These are phyloP conservation scores for Caenorhabditis zanzibari DNA, from an alignment of 2,888 invertebrate genomes.

Conservation along the genomic window DNA sequence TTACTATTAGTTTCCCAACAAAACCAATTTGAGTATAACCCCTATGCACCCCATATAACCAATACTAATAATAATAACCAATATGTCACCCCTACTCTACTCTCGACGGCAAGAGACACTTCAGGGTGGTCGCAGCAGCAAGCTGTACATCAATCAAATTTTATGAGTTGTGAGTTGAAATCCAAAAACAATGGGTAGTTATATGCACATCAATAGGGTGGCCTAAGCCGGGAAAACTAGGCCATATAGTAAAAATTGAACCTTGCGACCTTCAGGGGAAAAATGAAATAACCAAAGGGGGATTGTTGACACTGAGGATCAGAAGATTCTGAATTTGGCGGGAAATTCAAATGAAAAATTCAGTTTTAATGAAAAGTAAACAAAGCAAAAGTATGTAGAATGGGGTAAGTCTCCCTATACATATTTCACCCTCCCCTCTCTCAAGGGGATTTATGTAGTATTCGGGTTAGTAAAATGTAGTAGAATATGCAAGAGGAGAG, in stretches of 20 bases:
- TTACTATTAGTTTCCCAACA: no score
- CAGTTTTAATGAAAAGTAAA: conserved; percentile 56
- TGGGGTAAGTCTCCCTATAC: background rate
- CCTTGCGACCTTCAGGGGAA: background rate
- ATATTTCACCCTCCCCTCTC: conserved; percentile 4
- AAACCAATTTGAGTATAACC: no score
- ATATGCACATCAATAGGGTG: no score
- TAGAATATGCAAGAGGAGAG: background rate
- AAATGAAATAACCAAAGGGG: background rate
- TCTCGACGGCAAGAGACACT: no score
- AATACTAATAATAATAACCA: no score
- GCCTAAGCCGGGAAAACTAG: no score
- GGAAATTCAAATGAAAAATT: conserved; percentile 3
- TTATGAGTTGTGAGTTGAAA: no score
- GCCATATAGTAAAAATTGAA: conserved; percentile 1
- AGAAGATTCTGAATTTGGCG: conserved; percentile 35
- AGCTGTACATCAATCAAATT: no score
- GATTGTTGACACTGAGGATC: conserved; percentile 20
- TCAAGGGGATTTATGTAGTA: conserved; percentile 52
- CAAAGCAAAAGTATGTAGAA: conserved; percentile 30
- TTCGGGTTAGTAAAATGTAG: background rate
- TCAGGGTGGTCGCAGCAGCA: no score
- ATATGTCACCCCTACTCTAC: no score
- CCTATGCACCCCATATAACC: no score
- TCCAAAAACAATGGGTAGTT: no score